Evolutionary conservation across 1,140 invertebrate species (phyloP).

Genomic region (Cepaea nemoralis): DNA sequence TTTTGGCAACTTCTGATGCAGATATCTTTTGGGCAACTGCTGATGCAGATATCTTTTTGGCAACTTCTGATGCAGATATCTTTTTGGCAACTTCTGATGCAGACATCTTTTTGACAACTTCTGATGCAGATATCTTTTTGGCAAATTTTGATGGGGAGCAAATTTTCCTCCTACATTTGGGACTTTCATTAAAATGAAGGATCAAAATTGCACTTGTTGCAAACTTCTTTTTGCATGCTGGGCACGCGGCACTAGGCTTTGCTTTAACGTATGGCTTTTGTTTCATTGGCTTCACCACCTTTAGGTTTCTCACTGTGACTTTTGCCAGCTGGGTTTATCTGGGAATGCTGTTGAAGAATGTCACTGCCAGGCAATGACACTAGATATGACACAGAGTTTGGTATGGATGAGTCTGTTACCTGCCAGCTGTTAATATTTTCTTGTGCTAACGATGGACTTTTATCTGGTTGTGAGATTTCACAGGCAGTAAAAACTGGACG

Average conservation of each 20-base stretch:
- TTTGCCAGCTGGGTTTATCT: neutral
- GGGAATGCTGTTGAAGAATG: neutral
- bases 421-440: neutral
- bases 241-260: neutral
- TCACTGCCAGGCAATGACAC: neutral
- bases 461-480: too few species aligned
- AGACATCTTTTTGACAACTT: neutral
- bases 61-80: too few species aligned
- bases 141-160: neutral
- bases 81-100: too few species aligned
- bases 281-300: neutral
- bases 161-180: neutral
- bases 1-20: neutral
- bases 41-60: too few species aligned
- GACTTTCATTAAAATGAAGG: neutral
- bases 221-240: constrained; percentile 5
- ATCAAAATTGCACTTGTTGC: constrained; percentile 20
- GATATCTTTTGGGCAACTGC: too few species aligned
- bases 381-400: neutral
- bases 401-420: neutral
- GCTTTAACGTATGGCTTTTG: neutral
- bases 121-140: neutral
- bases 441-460: neutral
- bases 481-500: neutral
- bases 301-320: neutral